Base-by-base conservation (phyloP, 2,888 invertebrate species). In the Bombylius major region DNA sequence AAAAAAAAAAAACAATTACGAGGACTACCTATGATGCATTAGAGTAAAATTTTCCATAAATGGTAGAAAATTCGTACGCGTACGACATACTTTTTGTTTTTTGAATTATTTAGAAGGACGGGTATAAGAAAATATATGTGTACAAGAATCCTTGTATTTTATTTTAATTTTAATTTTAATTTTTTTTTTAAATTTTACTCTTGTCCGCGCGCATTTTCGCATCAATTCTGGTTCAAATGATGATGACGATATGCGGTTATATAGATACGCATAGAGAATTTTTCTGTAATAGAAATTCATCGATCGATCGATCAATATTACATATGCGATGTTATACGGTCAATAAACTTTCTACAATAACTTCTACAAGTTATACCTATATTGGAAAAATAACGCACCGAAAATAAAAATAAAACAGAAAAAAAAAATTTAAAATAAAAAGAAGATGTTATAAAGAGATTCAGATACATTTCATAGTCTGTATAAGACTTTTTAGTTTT, bases 51-150 rank as follows among this genome's bases (percentile, higher is more conserved):
- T 55, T 53, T 53, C 59, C 57, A 48, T 56, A 59, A 52, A 57
- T 53, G 59, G 59, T 49, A 59, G 56, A 54, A 56, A 59, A 56
- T 59, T 55, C 59, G 59, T 59, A 57, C 55, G 55, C 59, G 55
- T 56, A 59, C 56, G 59, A 56, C 54, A 54, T 56, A 55, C 55
- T 54, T 52, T 56, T 52, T 49, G 46, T 56, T 53, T 55, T 47
- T 42, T 11, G 39, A 1, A 4, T 36, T 36, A 7, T 36, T 4
- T 36, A 42, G 8, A 42, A 42, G 39, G 39, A 42, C 12, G 8
- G 39, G 11, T 5, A 23, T 23, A 23, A 23, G 23, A 23, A 23
- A 23, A 23, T 23, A 23, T 23, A 23, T 23, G 23, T 23, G 3
- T 23, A 23, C 23, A 23, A 23, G 23, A 23, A 23, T 23, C 23